phyloP scores from a whole-genome alignment of 2,888 invertebrate genomes.

The Bhutanitis thaidina region DNA sequence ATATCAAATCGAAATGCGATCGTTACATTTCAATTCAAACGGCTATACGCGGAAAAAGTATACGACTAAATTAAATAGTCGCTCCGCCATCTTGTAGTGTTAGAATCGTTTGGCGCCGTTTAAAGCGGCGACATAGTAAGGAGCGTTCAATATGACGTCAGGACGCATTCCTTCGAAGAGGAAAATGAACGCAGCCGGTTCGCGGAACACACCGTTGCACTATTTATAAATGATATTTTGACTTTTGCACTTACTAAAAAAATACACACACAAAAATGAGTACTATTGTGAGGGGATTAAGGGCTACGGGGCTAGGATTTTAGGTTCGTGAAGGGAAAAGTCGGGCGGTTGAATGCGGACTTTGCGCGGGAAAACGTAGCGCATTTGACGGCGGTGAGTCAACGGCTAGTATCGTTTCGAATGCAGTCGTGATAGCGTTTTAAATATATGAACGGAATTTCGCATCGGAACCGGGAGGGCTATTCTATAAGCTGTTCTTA shows the following conservation, averaged over 20 bases:
- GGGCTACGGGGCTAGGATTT: constrained; percentile 19
- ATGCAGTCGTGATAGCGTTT: constrained; percentile 51
- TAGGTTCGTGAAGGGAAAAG: background rate
- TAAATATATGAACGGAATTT: constrained; percentile 30
- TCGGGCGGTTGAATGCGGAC: constrained; percentile 30
- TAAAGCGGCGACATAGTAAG: constrained; percentile 27
- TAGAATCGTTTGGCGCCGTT: constrained; percentile 5
- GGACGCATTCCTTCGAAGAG: constrained; percentile 66
- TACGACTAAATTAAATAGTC: constrained; percentile 24
- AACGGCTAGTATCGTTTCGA: constrained; percentile 49
- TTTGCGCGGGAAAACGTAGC: constrained; percentile 63
- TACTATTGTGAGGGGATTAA: constrained; percentile 27
- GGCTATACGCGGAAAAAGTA: constrained; percentile 31
- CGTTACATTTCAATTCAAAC: constrained; percentile 35
- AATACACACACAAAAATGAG: constrained; percentile 22
- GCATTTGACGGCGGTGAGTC: constrained; percentile 53
- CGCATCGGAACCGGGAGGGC: constrained; percentile 19
- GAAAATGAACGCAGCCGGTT: constrained; percentile 63
- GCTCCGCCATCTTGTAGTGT: constrained; percentile 6
- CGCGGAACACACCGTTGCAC: constrained; percentile 65
- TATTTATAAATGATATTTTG: constrained; percentile 56
- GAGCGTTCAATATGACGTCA: constrained; percentile 61
- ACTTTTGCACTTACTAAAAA: constrained; percentile 24
- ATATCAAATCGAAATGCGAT: constrained; percentile 27
- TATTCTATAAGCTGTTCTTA: constrained; percentile 17